Conservation (phyloP, 1,140 invertebrate species). For the Ganaspis sp. region DNA sequence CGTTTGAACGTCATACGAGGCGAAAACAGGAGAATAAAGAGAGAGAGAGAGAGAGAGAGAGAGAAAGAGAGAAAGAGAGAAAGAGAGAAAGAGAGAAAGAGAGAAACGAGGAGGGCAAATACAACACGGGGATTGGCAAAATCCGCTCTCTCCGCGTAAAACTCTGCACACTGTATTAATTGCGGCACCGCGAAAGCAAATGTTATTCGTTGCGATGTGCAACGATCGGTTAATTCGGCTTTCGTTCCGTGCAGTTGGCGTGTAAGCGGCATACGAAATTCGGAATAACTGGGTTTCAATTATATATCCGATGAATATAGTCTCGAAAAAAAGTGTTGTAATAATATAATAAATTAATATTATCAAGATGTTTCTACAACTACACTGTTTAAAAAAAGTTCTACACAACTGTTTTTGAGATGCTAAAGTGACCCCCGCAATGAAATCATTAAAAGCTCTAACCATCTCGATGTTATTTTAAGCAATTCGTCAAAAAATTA, state of each 20-base stretch:
- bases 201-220: conserved; percentile 12
- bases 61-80: not conserved
- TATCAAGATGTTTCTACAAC: too few species aligned
- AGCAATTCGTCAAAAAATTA: too few species aligned
- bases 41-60: not conserved
- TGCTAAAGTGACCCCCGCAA: too few species aligned
- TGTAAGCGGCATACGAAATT: not conserved
- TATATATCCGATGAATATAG: not conserved
- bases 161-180: conserved; percentile 19
- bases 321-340: too few species aligned
- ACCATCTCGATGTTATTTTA: too few species aligned
- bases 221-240: conserved; percentile 9
- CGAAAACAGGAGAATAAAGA: conserved; percentile 10
- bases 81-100: not conserved
- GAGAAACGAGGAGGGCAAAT: not conserved
- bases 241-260: conserved; percentile 27
- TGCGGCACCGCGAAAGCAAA: conserved; percentile 15
- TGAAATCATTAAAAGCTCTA: too few species aligned
- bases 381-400: too few species aligned
- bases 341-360: too few species aligned
- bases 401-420: too few species aligned
- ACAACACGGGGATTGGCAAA: conserved; percentile 7
- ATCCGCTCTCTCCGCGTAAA: not conserved
- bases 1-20: conserved; percentile 7
- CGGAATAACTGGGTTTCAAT: not conserved